Evolutionary conservation across 2,888 invertebrate species (phyloP), one percentile per base, ranked within the genome.

Genomic region (Pseudolycoriella hygida): DNA sequence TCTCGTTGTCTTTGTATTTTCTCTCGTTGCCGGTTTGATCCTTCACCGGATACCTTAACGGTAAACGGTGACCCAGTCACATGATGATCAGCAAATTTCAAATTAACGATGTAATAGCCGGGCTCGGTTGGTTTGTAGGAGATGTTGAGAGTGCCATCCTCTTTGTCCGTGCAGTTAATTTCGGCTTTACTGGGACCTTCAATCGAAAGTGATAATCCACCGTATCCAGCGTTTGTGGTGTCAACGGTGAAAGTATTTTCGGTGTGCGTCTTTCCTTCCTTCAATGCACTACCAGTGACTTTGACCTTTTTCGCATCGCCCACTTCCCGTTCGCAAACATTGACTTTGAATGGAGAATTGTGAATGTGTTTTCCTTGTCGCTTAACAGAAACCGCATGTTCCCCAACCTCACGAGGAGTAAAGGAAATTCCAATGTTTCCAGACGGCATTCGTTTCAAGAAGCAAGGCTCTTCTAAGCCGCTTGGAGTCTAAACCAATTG

Each of bases 351-450:
- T 0, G 97, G 97, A 1, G 92, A 93, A 65, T 93, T 93, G 53
- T 85, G 81, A 55, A 98, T 93, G 66, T 94, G 94, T 55, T 84
- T 84, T 32, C 93, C 96, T 77, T 88, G 74, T 54, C 88, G 80
- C 66, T 90, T 94, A 1, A 98, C 96, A 39, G 92, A 87, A 2
- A 98, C 96, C 51, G 81, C 73, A 67, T 98, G 97, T 62, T 92
- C 88, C 17, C 97, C 97, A 14, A 84, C 78, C 68, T 88, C 96
- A 49, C 92, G 80, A 0, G 97, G 97, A 0, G 97, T 97, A 69
- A 98, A 98, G 38, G 96, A 96, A 60, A 98, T 94, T 57, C 96
- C 96, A 60, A 97, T 84, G 68, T 94, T 93, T 51, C 93, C 96
- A 46, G 89, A 92, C 10, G 94, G 89, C 53, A 97, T 73, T 46